Evolutionary conservation across 2,888 invertebrate genomes (phyloP).

Genomic region (Sphaeridia pumilis): DNA sequence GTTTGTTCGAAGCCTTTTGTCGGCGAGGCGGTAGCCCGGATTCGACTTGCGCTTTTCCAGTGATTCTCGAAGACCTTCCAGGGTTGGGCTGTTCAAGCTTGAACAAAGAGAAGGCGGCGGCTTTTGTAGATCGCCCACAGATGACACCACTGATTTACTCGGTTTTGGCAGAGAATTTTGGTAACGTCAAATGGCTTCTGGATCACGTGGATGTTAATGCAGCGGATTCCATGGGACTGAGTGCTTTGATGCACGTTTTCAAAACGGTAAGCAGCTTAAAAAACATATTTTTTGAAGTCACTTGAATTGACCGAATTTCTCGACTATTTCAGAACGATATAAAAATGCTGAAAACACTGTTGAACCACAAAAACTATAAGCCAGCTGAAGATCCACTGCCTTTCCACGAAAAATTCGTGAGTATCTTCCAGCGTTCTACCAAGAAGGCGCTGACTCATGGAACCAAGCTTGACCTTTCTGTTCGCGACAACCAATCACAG

Average conservation of each 20-base stretch:
- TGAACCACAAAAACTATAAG: slow-evolving; percentile 22
- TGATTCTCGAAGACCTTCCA: slow-evolving; percentile 17
- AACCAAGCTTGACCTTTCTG: background rate
- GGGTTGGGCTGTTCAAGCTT: slow-evolving; percentile 15
- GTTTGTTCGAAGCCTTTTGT: slow-evolving; percentile 1
- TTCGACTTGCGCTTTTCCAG: slow-evolving; percentile 19
- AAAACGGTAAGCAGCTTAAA: slow-evolving; percentile 13
- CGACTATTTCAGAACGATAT: slow-evolving; percentile 23
- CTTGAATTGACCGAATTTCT: background rate
- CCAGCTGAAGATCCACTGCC: slow-evolving; percentile 16
- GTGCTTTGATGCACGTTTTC: slow-evolving; percentile 33
- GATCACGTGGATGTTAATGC: slow-evolving; percentile 22
- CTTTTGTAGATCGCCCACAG: background rate
- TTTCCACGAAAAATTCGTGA: slow-evolving; percentile 4
- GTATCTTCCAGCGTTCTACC: too few species aligned
- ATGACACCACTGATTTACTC: slow-evolving; percentile 26
- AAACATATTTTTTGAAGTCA: background rate
- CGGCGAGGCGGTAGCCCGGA: slow-evolving; percentile 1
- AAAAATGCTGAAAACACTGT: slow-evolving; percentile 28
- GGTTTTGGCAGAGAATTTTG: slow-evolving; percentile 22
- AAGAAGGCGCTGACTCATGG: background rate
- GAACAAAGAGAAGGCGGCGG: background rate
- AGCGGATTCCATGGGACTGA: slow-evolving; percentile 25
- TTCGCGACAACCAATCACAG: slow-evolving; percentile 24
- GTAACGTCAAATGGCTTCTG: slow-evolving; percentile 29